These are phyloP conservation scores for Miltochrista miniata DNA, from an alignment of 2,888 invertebrate species.

Conservation along the genomic window DNA sequence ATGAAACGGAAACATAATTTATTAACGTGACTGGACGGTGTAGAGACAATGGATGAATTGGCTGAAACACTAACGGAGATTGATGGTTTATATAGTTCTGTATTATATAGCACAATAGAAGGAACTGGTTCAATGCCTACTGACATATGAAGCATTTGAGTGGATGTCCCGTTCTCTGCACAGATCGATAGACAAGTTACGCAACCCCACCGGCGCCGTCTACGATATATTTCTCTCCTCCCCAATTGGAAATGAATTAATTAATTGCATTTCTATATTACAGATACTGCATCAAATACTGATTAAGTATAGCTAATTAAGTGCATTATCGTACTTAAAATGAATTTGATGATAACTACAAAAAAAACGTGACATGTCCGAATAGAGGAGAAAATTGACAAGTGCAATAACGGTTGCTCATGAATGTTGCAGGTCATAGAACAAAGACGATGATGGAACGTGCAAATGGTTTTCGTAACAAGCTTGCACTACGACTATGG, in stretches of 20 bases:
- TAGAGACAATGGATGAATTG: background rate
- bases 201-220: slow-evolving; percentile 75
- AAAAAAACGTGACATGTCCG: too few species aligned
- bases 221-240: slow-evolving; percentile 48
- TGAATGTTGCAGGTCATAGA: slow-evolving; percentile 35
- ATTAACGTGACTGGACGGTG: background rate
- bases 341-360: slow-evolving; percentile 23
- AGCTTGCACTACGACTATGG: slow-evolving; percentile 42
- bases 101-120: slow-evolving; percentile 27
- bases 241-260: slow-evolving; percentile 20
- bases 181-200: slow-evolving; percentile 80
- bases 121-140: slow-evolving; percentile 47
- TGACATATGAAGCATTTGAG: slow-evolving; percentile 56
- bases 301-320: slow-evolving; percentile 11
- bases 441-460: slow-evolving; percentile 59
- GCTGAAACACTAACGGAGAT: background rate
- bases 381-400: slow-evolving; percentile 11
- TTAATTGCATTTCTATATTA: slow-evolving; percentile 17
- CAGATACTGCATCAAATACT: slow-evolving; percentile 12
- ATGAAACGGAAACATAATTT: background rate
- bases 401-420: slow-evolving; percentile 22
- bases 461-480: slow-evolving; percentile 52
- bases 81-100: slow-evolving; percentile 1
- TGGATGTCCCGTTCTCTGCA: slow-evolving; percentile 64
- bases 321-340: slow-evolving; percentile 11